A percentile compares a stretch with the other conserved stretches of the same genome.
Conservation (phyloP, 37 sponge, comb jelly and placozoan genomes). For the Bolinopsis microptera region DNA sequence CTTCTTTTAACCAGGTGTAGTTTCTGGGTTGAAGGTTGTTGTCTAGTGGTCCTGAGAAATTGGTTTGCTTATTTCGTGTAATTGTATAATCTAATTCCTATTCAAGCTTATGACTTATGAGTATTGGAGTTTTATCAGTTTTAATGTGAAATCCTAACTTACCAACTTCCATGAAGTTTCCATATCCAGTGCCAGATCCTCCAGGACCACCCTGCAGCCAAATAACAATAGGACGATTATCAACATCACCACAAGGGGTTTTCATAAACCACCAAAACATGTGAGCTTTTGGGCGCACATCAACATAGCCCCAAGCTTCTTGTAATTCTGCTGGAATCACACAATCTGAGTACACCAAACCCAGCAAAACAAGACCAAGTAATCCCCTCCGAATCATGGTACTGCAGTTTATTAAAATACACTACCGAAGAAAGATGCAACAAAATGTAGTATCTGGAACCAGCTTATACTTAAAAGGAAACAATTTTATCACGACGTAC, state of each 20-base stretch:
- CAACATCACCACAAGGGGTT: slow-evolving; percentile 63
- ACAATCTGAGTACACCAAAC: not conserved
- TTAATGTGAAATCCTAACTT: not conserved
- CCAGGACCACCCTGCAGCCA: slow-evolving; percentile 92
- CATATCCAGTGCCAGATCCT: slow-evolving; percentile 86
- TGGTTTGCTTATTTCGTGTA: not conserved
- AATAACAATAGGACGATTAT: slow-evolving; percentile 76
- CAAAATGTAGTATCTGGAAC: not conserved
- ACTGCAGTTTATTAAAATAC: too few relatives aligned
- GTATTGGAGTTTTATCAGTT: not conserved
- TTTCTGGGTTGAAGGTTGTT: slow-evolving; percentile 72
- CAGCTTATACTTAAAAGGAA: not conserved
- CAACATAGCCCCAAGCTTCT: slow-evolving; percentile 80
- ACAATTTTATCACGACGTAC: not conserved
- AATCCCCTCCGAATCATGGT: not conserved
- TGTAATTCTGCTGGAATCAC: not conserved
- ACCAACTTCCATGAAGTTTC: slow-evolving; percentile 86
- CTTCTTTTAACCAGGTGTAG: slow-evolving; percentile 78
- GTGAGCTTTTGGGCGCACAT: slow-evolving; percentile 75
- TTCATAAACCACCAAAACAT: slow-evolving; percentile 94
- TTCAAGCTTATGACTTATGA: too few relatives aligned
- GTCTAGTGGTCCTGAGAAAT: slow-evolving; percentile 68
- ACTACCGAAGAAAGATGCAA: not conserved
- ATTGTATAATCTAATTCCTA: not conserved
- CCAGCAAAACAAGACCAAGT: not conserved